phyloP scores from a whole-genome alignment of 2,888 invertebrate species.

The Nowickia ferox region DNA sequence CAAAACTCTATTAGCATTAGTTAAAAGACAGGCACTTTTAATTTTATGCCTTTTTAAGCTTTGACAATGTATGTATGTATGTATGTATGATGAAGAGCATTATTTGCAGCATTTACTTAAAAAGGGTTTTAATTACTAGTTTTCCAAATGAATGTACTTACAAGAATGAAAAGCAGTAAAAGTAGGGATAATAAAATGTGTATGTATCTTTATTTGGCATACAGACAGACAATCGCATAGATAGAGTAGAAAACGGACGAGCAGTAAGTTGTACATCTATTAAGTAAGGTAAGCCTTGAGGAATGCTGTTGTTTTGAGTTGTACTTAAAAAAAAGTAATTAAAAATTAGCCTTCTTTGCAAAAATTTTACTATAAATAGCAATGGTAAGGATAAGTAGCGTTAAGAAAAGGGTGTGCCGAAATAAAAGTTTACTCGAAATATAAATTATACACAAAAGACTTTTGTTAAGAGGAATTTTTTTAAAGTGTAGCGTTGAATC shows the following conservation, averaged over 20 bases:
- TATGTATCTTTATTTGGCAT: background rate
- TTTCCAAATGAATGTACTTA: slow-evolving; percentile 33
- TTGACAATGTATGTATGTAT: slow-evolving; percentile 58
- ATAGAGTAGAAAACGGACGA: background rate
- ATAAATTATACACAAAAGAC: too few species aligned
- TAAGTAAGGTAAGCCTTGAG: background rate
- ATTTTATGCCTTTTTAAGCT: slow-evolving; percentile 65
- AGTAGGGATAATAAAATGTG: background rate
- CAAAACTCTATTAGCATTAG: slow-evolving; percentile 1
- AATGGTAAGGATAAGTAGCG: background rate
- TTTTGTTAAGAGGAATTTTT: too few species aligned
- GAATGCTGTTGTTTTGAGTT: background rate
- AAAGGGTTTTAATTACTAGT: slow-evolving; percentile 60
- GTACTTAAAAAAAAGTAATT: slow-evolving; percentile 13
- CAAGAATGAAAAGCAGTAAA: background rate
- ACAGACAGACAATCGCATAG: background rate
- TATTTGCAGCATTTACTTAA: slow-evolving; percentile 54
- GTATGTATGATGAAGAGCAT: slow-evolving; percentile 38
- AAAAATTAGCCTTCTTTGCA: slow-evolving; percentile 34
- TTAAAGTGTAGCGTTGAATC: background rate
- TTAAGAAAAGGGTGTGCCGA: background rate
- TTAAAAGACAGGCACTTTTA: slow-evolving; percentile 49
- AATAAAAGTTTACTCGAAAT: background rate
- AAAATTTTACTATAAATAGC: background rate
- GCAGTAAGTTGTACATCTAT: background rate